Conservation (phyloP, 1,140 invertebrate species). For the Bilobella aurantiaca region DNA sequence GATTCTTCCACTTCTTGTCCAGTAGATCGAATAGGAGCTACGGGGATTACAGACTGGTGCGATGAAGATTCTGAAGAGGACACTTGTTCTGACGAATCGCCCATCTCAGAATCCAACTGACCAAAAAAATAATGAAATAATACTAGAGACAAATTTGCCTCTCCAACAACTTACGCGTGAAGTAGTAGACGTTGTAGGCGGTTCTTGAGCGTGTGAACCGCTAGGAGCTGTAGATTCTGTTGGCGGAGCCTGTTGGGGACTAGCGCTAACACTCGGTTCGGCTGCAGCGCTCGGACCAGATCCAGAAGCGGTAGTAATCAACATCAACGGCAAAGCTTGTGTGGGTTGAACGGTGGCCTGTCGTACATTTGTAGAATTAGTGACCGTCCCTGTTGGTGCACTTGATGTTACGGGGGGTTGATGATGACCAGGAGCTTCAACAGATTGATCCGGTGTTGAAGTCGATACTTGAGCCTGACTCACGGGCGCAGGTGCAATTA, state of each 20-base stretch:
- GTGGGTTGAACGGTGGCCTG: constrained; percentile 36
- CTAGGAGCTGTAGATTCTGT: constrained; percentile 17
- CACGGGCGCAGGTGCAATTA: constrained; percentile 31
- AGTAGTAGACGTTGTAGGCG: constrained; percentile 34
- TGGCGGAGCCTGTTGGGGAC: constrained; percentile 15
- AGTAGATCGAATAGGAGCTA: constrained; percentile 23
- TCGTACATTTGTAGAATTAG: constrained; percentile 26
- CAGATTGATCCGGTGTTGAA: constrained; percentile 31
- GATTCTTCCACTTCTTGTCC: constrained; percentile 24
- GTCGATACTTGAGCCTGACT: constrained; percentile 34
- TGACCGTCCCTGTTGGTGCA: constrained; percentile 25
- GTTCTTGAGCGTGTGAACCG: constrained; percentile 21
- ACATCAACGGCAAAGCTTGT: constrained; percentile 26
- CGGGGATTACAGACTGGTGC: constrained; percentile 21
- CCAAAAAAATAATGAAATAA: neutral
- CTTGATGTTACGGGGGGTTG: constrained; percentile 34
- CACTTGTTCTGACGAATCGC: constrained; percentile 34
- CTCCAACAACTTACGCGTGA: constrained; percentile 9
- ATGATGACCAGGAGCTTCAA: constrained; percentile 17
- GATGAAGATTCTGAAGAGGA: constrained; percentile 29
- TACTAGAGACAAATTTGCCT: neutral
- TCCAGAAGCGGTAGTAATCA: constrained; percentile 9
- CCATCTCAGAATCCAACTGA: constrained; percentile 28
- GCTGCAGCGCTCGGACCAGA: neutral
- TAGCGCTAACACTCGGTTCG: neutral